phyloP scores from a whole-genome alignment of 2,113 vertebrate genomes.

The Synodontis membranacea region DNA sequence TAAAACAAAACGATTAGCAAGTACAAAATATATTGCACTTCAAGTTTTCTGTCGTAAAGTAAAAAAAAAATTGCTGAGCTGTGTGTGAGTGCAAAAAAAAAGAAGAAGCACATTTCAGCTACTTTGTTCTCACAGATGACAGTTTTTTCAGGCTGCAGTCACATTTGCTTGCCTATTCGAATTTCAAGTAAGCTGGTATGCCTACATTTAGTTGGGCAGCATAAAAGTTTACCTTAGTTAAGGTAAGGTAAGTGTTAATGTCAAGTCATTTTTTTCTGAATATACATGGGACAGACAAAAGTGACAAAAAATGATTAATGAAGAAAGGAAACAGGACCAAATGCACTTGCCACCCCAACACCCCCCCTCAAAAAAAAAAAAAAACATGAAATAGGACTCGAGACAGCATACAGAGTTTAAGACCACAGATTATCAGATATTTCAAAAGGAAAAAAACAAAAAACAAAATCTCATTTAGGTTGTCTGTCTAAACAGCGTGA shows the following conservation, averaged over 20 bases:
- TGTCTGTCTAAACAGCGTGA: neutral
- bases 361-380: neutral
- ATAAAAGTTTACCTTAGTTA: neutral
- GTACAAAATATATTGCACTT: neutral
- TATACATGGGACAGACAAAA: neutral
- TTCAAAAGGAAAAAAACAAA: neutral
- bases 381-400: neutral
- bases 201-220: neutral
- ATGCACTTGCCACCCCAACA: neutral
- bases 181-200: neutral
- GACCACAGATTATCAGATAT: neutral
- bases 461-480: neutral
- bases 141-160: neutral
- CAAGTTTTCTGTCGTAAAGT: neutral
- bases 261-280: neutral
- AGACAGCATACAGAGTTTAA: neutral
- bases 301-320: neutral
- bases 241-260: neutral
- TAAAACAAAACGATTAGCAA: neutral
- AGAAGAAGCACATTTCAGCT: neutral
- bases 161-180: neutral
- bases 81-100: too few relatives aligned
- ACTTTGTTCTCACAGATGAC: neutral
- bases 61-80: neutral
- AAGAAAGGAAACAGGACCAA: neutral